A percentile compares a stretch with the other conserved stretches of the same genome.
phyloP scores from a whole-genome alignment of 1,140 invertebrate species.

The Aphelenchoides fujianensis region DNA sequence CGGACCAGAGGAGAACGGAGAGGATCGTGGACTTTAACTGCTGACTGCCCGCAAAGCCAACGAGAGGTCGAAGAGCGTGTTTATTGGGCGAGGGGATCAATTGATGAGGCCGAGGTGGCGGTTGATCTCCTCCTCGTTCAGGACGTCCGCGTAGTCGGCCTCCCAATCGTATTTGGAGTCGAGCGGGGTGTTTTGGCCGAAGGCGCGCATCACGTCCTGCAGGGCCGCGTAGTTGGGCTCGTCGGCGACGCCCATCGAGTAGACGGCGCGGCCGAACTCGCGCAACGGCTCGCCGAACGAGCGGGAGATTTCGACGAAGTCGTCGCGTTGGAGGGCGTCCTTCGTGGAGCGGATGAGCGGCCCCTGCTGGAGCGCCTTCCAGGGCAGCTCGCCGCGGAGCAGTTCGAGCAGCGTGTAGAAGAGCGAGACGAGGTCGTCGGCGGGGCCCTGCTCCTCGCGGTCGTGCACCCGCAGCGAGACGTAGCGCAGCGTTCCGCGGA shows the following conservation, averaged over 20 bases:
- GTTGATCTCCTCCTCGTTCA: constrained; percentile 29
- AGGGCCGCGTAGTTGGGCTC: constrained; percentile 44
- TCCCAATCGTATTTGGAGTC: constrained; percentile 50
- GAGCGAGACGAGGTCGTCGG: constrained; percentile 26
- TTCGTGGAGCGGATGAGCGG: constrained; percentile 35
- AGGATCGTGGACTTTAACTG: no score
- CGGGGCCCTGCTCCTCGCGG: constrained; percentile 71
- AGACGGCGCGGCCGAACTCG: constrained; percentile 37
- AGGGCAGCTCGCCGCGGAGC: constrained; percentile 24
- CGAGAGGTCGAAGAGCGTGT: no score
- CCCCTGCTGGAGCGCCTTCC: constrained; percentile 28
- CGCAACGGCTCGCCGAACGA: constrained; percentile 31
- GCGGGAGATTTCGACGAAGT: constrained; percentile 29
- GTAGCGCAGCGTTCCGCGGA: constrained; percentile 94
- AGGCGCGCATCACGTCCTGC: no score
- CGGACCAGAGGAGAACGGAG: no score
- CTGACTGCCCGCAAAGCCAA: no score
- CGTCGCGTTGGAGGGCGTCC: constrained; percentile 35
- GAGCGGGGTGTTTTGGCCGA: constrained; percentile 25
- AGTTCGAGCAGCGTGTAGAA: constrained; percentile 34
- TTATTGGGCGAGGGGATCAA: no score
- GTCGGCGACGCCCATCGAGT: constrained; percentile 27
- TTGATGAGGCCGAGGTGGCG: constrained; percentile 15
- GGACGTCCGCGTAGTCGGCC: constrained; percentile 43
- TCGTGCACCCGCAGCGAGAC: constrained; percentile 98